Evolutionary conservation across 2,113 vertebrate species (phyloP).

Genomic region (Zapornia atra): DNA sequence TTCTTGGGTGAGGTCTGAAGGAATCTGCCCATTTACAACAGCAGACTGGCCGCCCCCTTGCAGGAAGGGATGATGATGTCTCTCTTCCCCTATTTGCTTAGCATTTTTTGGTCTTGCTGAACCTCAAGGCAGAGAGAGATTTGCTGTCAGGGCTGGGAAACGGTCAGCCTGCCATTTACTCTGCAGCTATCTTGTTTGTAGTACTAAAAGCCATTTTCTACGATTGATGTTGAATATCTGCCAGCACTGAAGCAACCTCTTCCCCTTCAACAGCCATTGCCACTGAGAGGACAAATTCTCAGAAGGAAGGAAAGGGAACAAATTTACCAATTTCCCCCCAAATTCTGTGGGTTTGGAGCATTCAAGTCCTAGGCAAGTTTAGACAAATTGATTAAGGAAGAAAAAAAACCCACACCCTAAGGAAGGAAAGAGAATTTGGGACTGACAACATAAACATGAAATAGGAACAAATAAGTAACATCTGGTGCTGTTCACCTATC

Average conservation of each 20-base stretch:
- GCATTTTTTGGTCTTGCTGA: background rate
- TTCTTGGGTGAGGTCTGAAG: background rate
- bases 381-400: background rate
- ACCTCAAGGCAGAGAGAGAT: background rate
- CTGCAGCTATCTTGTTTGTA: background rate
- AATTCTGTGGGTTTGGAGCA: background rate
- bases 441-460: background rate
- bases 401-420: background rate
- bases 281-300: background rate
- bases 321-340: background rate
- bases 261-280: background rate
- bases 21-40: background rate
- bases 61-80: background rate
- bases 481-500: background rate
- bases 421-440: background rate
- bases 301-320: background rate
- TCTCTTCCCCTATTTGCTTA: background rate
- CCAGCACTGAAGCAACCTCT: background rate
- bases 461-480: background rate
- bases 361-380: background rate
- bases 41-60: background rate
- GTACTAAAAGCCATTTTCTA: background rate
- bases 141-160: background rate
- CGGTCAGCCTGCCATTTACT: background rate
- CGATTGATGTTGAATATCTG: fast-evolving